Evolutionary conservation across 2,113 vertebrate genomes (phyloP), one percentile per base, ranked within the genome.

Genomic region (Grantiella picta): DNA sequence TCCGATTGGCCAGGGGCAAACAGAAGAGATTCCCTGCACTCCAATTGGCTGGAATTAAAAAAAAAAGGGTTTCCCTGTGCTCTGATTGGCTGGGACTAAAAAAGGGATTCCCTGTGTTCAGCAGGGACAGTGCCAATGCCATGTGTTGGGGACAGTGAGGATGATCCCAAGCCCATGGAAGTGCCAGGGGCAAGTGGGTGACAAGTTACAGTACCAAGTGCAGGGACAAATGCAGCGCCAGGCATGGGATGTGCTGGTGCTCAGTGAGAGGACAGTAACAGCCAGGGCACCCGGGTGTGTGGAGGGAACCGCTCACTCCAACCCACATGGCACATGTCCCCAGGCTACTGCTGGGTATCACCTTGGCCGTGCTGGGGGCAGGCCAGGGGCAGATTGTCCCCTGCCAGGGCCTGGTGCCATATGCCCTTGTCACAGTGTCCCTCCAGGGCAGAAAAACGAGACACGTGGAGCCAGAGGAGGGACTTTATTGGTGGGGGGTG

Each of bases 281-380:
- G 29, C 44, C 7, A 9, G 69, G 13, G 28, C 22, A 14, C 22
- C 22, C 0, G 2, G 10, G 21, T 4, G 35, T 49, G 22, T 2
- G 10, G 40, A 59, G 56, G 38, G 69, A 70, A 36, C 29, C 1
- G 0, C 68, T 73, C 5, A 5, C 22, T 63, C 31, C 17, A 10
- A 10, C 18, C 35, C n/a, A 23, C 9, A 5, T 3, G 20, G 27
- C 22, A 76, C 63, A 44, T 31, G 14, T 35, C 17, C 38, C n/a
- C 64, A 18, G 0, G 6, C 66, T 27, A 9, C 56, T 0, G 0
- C 35, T 31, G 47, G 3, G 35, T 11, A 4, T 52, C 60, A 20
- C 33, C 18, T 8, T 40, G n/a, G 42, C 50, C n/a, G 27, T 59
- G 50, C 59, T 42, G 23, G 23, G 31, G 44, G 18, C 18, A 22